Percentiles rank a stretch among this genome's conserved stretches.
Conservation (phyloP, 2,797 vertebrate species). For the Pampus argenteus region DNA sequence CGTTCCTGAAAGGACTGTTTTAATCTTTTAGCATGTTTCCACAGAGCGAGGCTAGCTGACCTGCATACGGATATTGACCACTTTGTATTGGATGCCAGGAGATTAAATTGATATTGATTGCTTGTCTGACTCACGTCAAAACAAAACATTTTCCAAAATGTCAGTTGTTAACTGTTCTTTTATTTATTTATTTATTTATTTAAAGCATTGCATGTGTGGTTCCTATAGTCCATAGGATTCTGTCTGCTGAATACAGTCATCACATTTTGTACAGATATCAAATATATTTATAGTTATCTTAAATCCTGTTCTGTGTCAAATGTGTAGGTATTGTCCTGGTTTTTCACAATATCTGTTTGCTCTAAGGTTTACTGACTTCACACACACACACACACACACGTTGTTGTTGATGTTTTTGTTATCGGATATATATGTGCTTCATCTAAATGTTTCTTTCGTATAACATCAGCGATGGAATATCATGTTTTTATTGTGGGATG, state of each 20-base stretch:
- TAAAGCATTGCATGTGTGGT: too few species aligned
- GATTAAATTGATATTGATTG: neutral
- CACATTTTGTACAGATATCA: neutral
- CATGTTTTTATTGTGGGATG: too few species aligned
- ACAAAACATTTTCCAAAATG: neutral
- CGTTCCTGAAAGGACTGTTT: neutral
- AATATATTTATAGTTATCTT: neutral
- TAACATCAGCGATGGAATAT: too few species aligned
- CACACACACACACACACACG: too few species aligned
- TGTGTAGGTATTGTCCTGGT: too few species aligned
- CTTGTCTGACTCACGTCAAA: neutral
- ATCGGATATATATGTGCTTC: too few species aligned
- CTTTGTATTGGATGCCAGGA: neutral
- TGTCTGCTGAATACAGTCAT: neutral
- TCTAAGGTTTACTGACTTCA: too few species aligned
- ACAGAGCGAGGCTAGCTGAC: too few species aligned
- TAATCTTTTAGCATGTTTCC: neutral
- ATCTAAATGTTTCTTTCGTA: too few species aligned
- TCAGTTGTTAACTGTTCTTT: neutral
- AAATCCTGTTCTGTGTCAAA: neutral
- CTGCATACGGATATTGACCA: neutral
- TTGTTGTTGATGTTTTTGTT: too few species aligned
- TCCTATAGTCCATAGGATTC: neutral
- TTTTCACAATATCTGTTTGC: too few species aligned
- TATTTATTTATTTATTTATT: too few species aligned